Evolutionary conservation across 2,888 invertebrate species (phyloP).

Genomic region (Cantharis lateralis): DNA sequence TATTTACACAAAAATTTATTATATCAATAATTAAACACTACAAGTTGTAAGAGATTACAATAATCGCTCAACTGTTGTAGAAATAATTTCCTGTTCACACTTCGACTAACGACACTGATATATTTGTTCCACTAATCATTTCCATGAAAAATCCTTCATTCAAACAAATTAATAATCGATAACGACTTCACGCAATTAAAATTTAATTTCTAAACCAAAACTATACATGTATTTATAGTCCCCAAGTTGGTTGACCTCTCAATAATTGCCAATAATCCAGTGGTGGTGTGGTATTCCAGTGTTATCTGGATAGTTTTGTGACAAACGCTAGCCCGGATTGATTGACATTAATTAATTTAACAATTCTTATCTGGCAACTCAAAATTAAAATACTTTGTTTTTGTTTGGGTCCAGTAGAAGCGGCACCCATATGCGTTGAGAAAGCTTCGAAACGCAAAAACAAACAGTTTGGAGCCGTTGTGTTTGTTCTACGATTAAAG

Average conservation of each 20-base stretch:
- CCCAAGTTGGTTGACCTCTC: background rate
- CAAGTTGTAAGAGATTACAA: background rate
- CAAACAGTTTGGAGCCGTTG: background rate
- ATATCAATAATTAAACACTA: background rate
- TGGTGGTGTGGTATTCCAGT: background rate
- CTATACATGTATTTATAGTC: background rate
- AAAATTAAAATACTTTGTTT: background rate
- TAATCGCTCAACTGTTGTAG: background rate
- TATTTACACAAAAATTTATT: background rate
- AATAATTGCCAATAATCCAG: background rate
- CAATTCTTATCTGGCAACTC: background rate
- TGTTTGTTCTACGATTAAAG: background rate
- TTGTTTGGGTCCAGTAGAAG: background rate
- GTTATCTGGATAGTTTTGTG: background rate
- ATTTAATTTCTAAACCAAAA: background rate
- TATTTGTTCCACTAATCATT: background rate
- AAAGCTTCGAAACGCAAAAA: background rate
- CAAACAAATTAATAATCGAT: background rate
- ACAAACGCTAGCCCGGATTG: background rate
- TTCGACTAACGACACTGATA: background rate
- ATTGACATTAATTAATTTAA: background rate
- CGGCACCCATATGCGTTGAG: background rate
- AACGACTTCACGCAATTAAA: background rate
- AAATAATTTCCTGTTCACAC: conserved; percentile 1
- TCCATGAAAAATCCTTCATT: background rate